Conservation (phyloP, 1,140 invertebrate species). For the Pachyrhynchus sulphureomaculatus region DNA sequence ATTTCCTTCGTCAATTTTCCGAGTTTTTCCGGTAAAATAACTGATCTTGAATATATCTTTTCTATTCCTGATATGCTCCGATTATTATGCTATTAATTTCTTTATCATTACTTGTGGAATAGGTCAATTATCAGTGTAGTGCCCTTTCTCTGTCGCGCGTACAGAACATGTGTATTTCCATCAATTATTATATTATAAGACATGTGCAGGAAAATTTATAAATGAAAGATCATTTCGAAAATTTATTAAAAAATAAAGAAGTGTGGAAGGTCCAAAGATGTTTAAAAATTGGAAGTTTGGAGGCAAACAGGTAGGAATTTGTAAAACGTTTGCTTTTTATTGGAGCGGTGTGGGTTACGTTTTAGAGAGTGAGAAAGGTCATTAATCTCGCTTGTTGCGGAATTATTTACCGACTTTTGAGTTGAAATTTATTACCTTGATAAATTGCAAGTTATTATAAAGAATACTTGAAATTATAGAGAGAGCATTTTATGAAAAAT, state of each 20-base stretch:
- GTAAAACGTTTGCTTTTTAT: background rate
- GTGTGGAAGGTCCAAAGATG: conserved; percentile 20
- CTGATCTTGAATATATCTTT: background rate
- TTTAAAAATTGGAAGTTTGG: conserved; percentile 47
- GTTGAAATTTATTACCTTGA: background rate
- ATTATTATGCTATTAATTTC: too few species aligned
- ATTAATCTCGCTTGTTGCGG: background rate
- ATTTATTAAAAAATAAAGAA: too few species aligned
- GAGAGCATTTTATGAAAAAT: too few species aligned
- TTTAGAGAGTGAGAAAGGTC: conserved; percentile 16
- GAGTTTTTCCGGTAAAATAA: background rate
- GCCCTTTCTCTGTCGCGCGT: background rate
- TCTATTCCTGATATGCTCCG: background rate
- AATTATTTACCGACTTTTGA: background rate
- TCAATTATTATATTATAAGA: background rate
- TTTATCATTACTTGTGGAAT: too few species aligned
- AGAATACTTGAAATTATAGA: too few species aligned
- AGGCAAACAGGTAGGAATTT: conserved; percentile 38
- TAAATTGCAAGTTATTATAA: too few species aligned
- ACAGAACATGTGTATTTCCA: background rate
- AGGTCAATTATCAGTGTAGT: too few species aligned
- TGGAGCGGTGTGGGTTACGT: background rate
- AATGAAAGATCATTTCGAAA: background rate
- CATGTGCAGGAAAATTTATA: background rate
- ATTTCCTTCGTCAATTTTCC: conserved; percentile 21